Evolutionary conservation across 2,113 vertebrate species (phyloP).

Genomic region (Amphiprion ocellaris): DNA sequence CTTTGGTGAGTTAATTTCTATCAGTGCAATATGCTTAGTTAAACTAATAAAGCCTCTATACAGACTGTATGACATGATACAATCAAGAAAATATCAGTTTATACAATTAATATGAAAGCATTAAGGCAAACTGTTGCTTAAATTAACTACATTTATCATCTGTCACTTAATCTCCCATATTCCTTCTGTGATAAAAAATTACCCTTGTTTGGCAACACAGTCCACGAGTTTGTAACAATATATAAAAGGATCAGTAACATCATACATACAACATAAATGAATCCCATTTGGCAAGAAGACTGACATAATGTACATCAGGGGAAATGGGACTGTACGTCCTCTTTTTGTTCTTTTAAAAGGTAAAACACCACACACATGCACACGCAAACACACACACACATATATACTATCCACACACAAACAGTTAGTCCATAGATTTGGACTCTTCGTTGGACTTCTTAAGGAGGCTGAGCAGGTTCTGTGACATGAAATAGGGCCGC

Average conservation of each 20-base stretch:
- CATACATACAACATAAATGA: not conserved
- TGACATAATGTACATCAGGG: not conserved
- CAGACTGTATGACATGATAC: not conserved
- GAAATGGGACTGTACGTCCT: slow-evolving; percentile 31
- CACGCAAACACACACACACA: slow-evolving; percentile 19
- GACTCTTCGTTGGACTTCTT: slow-evolving; percentile 86
- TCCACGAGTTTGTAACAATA: slow-evolving; percentile 1
- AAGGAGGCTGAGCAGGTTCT: slow-evolving; percentile 86
- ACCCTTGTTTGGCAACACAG: not conserved
- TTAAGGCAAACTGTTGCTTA: slow-evolving; percentile 1
- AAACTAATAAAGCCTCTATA: slow-evolving; percentile 31
- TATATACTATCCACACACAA: slow-evolving; percentile 7
- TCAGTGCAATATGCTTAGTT: slow-evolving; percentile 46
- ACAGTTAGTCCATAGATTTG: slow-evolving; percentile 61
- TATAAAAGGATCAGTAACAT: slow-evolving; percentile 14
- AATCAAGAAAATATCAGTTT: slow-evolving; percentile 12
- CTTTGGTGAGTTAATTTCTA: slow-evolving; percentile 48
- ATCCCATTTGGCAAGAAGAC: slow-evolving; percentile 16
- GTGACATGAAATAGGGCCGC: slow-evolving; percentile 93
- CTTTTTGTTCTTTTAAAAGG: slow-evolving; percentile 2
- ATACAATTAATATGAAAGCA: slow-evolving; percentile 15
- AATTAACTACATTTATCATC: slow-evolving; percentile 11
- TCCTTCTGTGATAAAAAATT: slow-evolving; percentile 23
- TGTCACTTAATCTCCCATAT: not conserved
- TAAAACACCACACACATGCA: slow-evolving; percentile 2